Evolutionary conservation across 1,140 invertebrate genomes (phyloP), one percentile per base, ranked within the genome.

Genomic region (Antheraea pernyi): DNA sequence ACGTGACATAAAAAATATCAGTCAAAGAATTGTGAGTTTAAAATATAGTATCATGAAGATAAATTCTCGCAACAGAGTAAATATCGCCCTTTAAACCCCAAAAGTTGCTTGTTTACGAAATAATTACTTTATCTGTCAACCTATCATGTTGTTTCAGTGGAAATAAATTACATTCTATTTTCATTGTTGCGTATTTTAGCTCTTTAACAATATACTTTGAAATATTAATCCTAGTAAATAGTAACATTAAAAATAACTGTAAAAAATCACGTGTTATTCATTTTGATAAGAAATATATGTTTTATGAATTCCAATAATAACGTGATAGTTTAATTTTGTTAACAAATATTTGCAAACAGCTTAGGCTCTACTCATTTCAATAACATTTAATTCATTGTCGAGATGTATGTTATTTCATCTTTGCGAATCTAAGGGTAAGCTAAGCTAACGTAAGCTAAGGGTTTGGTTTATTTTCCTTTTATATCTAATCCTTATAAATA

Each of bases 81-180:
- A 53, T 53, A 53, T 53, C 13, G 13, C 1, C 46, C 16, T 53
- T 16, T 16, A 9, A 53, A 16, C 46, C 11, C 46, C 11, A 53
- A 53, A 53, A 53, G 16, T 16, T 16, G 13, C 46, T 53, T 53
- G 13, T 53, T 53, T 53, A 13, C 11, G 16, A 53, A 53, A 53
- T 13, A 53, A 53, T 53, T 53, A 11, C 2, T 53, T 53, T 53
- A 53, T n/a, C 46, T 53, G 16, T 53, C 46, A 53, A 13, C 46
- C 16, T 53, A 53, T 53, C 13, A 53, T 11, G 46, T 53, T 6
- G 11, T 13, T 53, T 53, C 6, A 6, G 46, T 0, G 11, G 13
- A 53, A 11, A 53, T 53, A 53, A 53, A 53, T 53, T 53, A 53
- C 46, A 53, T 53, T 53, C 13, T 13, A 53, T 53, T 53, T 53